Evolutionary conservation across 2,113 vertebrate species (phyloP), one percentile per base, ranked within the genome.

Genomic region (Phylloscopus trochilus): DNA sequence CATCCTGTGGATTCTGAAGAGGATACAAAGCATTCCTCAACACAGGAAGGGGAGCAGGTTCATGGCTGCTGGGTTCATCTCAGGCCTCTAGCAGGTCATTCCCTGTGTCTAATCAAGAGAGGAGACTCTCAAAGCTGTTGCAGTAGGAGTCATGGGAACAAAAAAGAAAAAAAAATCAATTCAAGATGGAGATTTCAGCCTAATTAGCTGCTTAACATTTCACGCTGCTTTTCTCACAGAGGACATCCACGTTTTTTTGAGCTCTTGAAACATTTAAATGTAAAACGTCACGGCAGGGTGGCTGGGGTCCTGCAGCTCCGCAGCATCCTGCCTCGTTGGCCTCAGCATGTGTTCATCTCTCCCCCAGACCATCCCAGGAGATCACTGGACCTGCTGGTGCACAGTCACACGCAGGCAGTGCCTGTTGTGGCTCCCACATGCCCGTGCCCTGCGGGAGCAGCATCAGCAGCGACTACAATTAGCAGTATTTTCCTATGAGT

Each of bases 171-270:
- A 52, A 4, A 33, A 66, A 5, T 18, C 24, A 33, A 6, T 37
- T 43, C 56, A 44, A 89, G 83, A 79, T 20, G 8, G 73, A 89
- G 18, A 66, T 90, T 83, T 85, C 82, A 83, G 37, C 67, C 72
- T 87, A 91, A 75, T 91, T 52, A 87, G 68, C 53, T 56, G 24
- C 78, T 79, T 91, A 84, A 60, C 81, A 82, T 93, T 93, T 93
- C 79, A 62, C 0, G 3, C 55, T 90, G 74, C 41, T 72, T 70
- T 81, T 92, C 33, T 56, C 46, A 69, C 43, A 74, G 47, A 55
- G 81, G 89, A 80, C 8, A 31, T 79, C 17, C 33, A 13, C 0
- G 0, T 37, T 37, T 90, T 90, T 83, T 84, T 66, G 41, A 91
- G 22, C 56, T 35, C 41, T 82, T 41, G 22, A 93, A 91, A 53